These are phyloP conservation scores for Maccullochella peelii DNA, from an alignment of 2,113 vertebrate species.

Conservation along the genomic window DNA sequence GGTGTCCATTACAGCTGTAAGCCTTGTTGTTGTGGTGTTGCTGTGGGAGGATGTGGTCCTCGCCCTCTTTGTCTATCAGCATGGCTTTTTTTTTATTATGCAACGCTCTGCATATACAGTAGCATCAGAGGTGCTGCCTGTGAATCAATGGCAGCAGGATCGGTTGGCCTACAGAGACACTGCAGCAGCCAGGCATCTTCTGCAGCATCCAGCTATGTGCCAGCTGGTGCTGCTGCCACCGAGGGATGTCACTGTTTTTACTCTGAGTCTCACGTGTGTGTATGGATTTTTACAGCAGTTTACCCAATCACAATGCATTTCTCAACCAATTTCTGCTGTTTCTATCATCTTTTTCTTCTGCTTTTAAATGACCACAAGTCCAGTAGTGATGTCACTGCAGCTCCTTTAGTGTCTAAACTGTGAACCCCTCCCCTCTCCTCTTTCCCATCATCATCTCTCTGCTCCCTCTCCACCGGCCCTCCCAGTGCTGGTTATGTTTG, in stretches of 20 bases:
- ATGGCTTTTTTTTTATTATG: conserved; percentile 28
- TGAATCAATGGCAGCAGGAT: conserved; percentile 43
- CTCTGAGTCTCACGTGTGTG: neutral
- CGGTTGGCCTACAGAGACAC: conserved; percentile 40
- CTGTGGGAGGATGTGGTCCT: conserved; percentile 37
- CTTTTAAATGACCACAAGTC: neutral
- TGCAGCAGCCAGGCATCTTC: conserved; percentile 61
- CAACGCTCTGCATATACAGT: conserved; percentile 31
- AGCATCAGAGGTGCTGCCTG: conserved; percentile 29
- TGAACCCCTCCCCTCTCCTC: too few relatives aligned
- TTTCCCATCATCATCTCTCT: neutral
- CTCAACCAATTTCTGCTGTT: neutral
- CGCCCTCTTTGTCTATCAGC: conserved; percentile 58
- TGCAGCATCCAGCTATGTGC: conserved; percentile 46
- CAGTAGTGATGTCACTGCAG: neutral
- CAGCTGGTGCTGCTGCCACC: conserved; percentile 19
- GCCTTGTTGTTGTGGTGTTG: conserved; percentile 16
- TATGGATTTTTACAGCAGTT: neutral
- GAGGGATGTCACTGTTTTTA: conserved; percentile 35
- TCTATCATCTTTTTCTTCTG: neutral
- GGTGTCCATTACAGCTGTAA: conserved; percentile 11
- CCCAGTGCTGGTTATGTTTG: conserved; percentile 35
- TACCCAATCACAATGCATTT: neutral
- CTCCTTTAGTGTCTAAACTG: conserved; percentile 10
- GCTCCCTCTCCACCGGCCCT: neutral